Conservation (phyloP, 2,797 vertebrate species). For the Aphelocoma californica region DNA sequence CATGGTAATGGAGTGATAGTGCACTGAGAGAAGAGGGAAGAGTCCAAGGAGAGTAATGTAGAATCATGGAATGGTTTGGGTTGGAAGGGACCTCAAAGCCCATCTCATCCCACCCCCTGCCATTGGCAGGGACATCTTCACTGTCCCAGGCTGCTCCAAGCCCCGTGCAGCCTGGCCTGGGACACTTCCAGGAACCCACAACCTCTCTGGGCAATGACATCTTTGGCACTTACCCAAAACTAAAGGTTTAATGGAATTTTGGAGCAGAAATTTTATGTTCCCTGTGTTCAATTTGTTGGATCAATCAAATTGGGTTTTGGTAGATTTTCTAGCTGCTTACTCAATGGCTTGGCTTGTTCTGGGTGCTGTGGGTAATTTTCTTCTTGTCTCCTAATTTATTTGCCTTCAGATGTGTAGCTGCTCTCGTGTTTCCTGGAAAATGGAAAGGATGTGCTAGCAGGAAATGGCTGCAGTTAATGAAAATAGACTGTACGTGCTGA, state of each 20-base stretch:
- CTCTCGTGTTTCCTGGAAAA: not conserved
- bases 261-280: not conserved
- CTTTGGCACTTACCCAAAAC: not conserved
- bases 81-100: not conserved
- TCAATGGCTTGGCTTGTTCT: not conserved
- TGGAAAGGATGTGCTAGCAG: not conserved
- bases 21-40: not conserved
- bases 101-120: not conserved
- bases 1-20: rapidly evolving
- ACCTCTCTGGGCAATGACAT: rapidly evolving
- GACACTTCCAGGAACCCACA: not conserved
- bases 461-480: not conserved
- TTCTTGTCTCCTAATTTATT: not conserved
- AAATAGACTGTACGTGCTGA: not conserved
- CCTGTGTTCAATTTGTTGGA: not conserved
- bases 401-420: not conserved
- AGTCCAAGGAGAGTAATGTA: rapidly evolving
- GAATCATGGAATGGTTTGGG: not conserved
- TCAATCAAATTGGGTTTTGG: not conserved
- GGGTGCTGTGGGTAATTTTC: not conserved
- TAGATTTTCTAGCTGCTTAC: not conserved
- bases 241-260: not conserved
- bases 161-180: not conserved
- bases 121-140: not conserved
- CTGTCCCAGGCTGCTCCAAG: not conserved